Conservation (phyloP, 1,140 invertebrate genomes). For the Drosophila watanabei region DNA sequence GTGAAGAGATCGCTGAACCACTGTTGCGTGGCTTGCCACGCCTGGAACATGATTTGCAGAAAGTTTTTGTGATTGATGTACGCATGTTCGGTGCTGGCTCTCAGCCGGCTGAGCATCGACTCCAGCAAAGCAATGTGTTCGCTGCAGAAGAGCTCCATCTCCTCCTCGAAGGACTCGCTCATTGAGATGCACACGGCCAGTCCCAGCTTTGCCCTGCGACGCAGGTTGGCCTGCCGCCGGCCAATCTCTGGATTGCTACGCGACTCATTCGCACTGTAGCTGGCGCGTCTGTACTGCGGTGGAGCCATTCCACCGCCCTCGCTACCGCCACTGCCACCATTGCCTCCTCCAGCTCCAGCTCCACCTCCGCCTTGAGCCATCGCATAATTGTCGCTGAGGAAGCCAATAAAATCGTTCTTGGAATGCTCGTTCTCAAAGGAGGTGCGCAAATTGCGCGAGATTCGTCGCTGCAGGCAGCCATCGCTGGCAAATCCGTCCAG, state of each 20-base stretch:
- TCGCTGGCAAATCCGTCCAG: constrained; percentile 73
- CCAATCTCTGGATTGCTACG: constrained; percentile 84
- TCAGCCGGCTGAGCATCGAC: constrained; percentile 91
- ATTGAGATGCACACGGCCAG: constrained; percentile 86
- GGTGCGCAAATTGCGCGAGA: constrained; percentile 83
- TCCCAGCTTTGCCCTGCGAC: constrained; percentile 87
- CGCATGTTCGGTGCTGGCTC: constrained; percentile 87
- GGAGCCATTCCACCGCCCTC: constrained; percentile 74
- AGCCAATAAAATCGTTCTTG: constrained; percentile 82
- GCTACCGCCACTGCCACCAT: constrained; percentile 68
- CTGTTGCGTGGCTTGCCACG: constrained; percentile 85
- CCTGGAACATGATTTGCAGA: constrained; percentile 87
- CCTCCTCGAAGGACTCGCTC: constrained; percentile 86
- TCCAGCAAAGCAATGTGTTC: constrained; percentile 93
- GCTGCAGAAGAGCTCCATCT: constrained; percentile 90
- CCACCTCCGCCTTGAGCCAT: constrained; percentile 1
- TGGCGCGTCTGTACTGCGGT: constrained; percentile 69
- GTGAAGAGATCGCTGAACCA: constrained; percentile 90
- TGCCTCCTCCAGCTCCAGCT: constrained; percentile 11
- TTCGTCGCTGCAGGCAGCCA: constrained; percentile 81
- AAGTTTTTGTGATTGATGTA: constrained; percentile 85
- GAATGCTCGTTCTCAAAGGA: constrained; percentile 85
- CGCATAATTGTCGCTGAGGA: constrained; percentile 78
- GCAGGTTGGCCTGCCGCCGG: constrained; percentile 55
- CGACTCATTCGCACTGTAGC: constrained; percentile 77